phyloP scores from a whole-genome alignment of 2,113 vertebrate genomes.

The Lutjanus erythropterus region DNA sequence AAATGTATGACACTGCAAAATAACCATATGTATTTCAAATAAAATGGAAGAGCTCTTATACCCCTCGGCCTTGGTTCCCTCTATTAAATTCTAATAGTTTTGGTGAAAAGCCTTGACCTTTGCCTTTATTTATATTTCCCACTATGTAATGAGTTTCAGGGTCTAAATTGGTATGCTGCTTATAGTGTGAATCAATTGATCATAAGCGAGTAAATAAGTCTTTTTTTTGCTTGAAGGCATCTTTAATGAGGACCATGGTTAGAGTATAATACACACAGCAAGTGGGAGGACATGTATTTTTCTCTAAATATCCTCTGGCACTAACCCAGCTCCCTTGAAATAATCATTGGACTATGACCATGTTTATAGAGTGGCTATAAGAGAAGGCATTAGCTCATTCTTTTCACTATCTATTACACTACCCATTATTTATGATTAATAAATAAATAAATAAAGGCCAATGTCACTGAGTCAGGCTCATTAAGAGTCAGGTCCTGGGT shows the following conservation, averaged over 20 bases:
- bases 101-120: constrained; percentile 36
- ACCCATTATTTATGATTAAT: constrained; percentile 51
- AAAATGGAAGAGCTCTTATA: background rate
- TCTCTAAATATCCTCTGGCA: constrained; percentile 70
- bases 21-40: constrained; percentile 25
- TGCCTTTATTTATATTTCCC: constrained; percentile 34
- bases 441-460: constrained; percentile 62
- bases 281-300: constrained; percentile 64
- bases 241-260: constrained; percentile 54
- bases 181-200: constrained; percentile 58
- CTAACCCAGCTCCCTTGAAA: constrained; percentile 58
- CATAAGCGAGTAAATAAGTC: constrained; percentile 42
- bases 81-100: constrained; percentile 19
- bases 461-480: constrained; percentile 22
- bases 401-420: constrained; percentile 51
- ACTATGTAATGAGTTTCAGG: constrained; percentile 31
- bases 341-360: constrained; percentile 67
- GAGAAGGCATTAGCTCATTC: constrained; percentile 36
- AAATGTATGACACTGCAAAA: background rate
- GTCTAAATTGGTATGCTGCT: constrained; percentile 19
- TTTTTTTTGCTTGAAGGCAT: constrained; percentile 32
- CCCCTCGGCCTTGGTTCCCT: background rate
- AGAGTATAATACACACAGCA: constrained; percentile 26
- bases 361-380: constrained; percentile 57
- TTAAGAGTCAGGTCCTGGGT: constrained; percentile 28